Base-by-base conservation (phyloP, 30 jellyfish, hydroid and myxozoan species). In the Cassiopea andromeda region DNA sequence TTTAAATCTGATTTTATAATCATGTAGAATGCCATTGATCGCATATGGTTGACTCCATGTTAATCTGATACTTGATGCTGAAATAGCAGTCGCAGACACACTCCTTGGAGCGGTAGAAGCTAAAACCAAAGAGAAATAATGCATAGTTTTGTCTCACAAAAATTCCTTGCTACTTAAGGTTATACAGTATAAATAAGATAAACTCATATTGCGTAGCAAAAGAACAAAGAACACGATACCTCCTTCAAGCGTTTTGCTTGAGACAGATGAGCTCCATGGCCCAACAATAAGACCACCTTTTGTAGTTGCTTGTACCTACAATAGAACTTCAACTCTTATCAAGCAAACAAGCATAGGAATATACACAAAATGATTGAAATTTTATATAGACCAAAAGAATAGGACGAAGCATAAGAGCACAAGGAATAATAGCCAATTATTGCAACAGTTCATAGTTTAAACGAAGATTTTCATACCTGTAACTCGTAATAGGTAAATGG, bases 291-390 rank as follows among this genome's bases (percentile, higher is more conserved):
- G 43, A 16, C 93, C 93, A 38, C 81, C 82, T 59, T 85, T 85
- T 7, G 93, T 85, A 6, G 87, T 57, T 14, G 93, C 93, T 18
- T 78, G 44, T 7, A 85, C 93, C 93, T 85, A 46, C 13, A 49
- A n/a, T 14, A 58, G 14, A 58, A 54, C 16, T 6, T 73, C 38
- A 27, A 27, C 38, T 27, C 38, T 27, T 27, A 27, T 27, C 38
- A 58, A 58, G 13, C 68, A 7, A 6, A 6, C 68, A 58, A 58
- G 14, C 14, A 14, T 6, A 27, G 38, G 38, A 27, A 27, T 27
- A 27, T 27, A 27, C 38, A 27, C 38, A 27, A 27, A 27, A 27
- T 27, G 38, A 27, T 27, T 27, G 38, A 27, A 27, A 27, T 27
- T 27, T 27, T 27, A 27, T 27, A 27, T 27, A 27, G 38, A 27